phyloP scores from a whole-genome alignment of 2,888 invertebrate genomes.

The Eupithecia vulgata region DNA sequence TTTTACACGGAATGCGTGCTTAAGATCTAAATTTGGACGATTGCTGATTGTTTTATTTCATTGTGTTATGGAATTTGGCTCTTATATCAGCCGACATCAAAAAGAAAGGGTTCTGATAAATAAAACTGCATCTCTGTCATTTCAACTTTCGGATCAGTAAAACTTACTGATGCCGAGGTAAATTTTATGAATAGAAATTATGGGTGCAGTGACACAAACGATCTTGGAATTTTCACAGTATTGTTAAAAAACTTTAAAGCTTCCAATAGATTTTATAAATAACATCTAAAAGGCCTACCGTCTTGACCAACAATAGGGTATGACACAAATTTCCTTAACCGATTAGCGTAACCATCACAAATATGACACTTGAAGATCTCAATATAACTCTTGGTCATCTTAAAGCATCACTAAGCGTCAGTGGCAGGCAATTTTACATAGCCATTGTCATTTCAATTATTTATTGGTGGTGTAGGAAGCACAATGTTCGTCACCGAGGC shows the following conservation, averaged over 20 bases:
- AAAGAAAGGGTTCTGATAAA: not conserved
- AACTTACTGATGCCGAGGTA: not conserved
- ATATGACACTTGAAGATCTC: constrained; percentile 38
- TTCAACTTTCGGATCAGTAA: not conserved
- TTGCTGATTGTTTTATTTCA: constrained; percentile 34
- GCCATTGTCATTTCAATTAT: constrained; percentile 36
- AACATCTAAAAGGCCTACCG: constrained; percentile 17
- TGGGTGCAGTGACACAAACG: not conserved
- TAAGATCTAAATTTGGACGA: constrained; percentile 44
- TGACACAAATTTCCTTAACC: constrained; percentile 30
- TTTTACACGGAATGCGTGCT: constrained; percentile 59
- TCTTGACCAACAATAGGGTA: not conserved
- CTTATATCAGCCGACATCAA: constrained; percentile 51
- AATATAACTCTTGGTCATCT: not conserved
- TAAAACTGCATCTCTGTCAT: not conserved
- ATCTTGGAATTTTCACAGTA: not conserved
- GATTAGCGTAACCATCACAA: constrained; percentile 43
- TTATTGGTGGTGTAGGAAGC: constrained; percentile 51
- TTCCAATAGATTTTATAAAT: not conserved
- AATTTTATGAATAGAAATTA: too few species aligned
- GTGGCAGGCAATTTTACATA: constrained; percentile 13
- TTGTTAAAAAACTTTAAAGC: not conserved
- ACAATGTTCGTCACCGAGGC: too few species aligned
- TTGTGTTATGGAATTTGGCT: constrained; percentile 26
- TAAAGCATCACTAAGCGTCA: not conserved